phyloP scores from a whole-genome alignment of 1,140 invertebrate species.

The Magallana ariakensis region DNA sequence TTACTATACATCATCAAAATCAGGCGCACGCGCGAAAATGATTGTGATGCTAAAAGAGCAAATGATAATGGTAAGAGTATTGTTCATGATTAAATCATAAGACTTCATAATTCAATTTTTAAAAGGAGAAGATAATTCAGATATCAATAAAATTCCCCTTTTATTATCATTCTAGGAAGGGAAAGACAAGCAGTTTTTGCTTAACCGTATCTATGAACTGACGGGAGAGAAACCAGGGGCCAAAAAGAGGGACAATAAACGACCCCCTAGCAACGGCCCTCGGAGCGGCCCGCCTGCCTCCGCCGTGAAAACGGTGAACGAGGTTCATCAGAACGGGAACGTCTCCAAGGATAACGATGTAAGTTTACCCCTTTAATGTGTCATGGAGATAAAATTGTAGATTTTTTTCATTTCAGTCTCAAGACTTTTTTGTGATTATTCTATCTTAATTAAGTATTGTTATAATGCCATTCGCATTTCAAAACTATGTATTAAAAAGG shows the following conservation, averaged over 20 bases:
- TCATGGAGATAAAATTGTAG: too few species aligned
- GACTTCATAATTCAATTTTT: too few species aligned
- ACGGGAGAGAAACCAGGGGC: conserved; percentile 48
- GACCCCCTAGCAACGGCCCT: conserved; percentile 35
- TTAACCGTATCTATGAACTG: conserved; percentile 87
- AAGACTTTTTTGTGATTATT: too few species aligned
- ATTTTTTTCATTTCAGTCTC: too few species aligned
- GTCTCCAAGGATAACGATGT: not conserved
- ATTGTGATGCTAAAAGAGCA: conserved; percentile 91
- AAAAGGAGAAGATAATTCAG: too few species aligned
- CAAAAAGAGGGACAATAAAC: conserved; percentile 18
- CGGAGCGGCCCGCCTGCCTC: conserved; percentile 40
- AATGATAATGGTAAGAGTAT: conserved; percentile 85
- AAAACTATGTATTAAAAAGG: too few species aligned
- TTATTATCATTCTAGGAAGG: conserved; percentile 84
- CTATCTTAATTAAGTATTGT: too few species aligned
- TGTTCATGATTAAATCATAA: conserved; percentile 78
- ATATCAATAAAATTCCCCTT: too few species aligned
- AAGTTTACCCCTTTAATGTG: not conserved
- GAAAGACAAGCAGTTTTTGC: conserved; percentile 92
- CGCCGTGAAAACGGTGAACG: not conserved
- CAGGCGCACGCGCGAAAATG: conserved; percentile 89
- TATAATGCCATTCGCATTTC: too few species aligned
- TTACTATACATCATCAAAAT: conserved; percentile 91
- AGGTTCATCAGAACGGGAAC: not conserved